Evolutionary conservation across 2,888 invertebrate species (phyloP), one percentile per base, ranked within the genome.

Genomic region (Machimus atricapillus): DNA sequence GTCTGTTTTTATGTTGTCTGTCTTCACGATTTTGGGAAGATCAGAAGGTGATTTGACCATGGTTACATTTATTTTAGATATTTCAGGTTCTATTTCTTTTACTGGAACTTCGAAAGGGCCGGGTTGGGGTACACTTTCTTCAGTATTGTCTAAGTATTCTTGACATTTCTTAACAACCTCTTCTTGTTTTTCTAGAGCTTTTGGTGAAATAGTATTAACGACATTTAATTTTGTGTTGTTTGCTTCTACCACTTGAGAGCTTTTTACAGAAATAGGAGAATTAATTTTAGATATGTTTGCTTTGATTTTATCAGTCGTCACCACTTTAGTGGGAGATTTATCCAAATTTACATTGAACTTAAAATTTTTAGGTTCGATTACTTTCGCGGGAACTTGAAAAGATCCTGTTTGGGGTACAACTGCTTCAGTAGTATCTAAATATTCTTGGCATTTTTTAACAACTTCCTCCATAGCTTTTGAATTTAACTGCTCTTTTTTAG

Each of bases 131-230:
- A 40, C 56, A 27, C 9, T 73, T 14, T 37, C 46, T 58, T n/a
- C 4, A 52, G 37, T 40, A 6, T n/a, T 66, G 4, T 82, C 82
- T 66, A 82, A 82, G 9, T 58, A 82, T 66, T 82, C 58, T 14
- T 82, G 82, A 19, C 82, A 82, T 82, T 82, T 82, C 19, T 82
- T 82, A 40, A 82, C 56, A 12, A 82, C 82, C 12, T 82, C 82
- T 12, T 82, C 58, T 46, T 46, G 43, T 46, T 46, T 46, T 46
- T 46, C 43, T 5, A 46, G 43, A 46, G 43, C 14, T 73, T 12
- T 14, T 8, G 34, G n/a, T 8, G 83, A 83, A 83, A 37, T 66
- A 8, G 9, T 58, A 12, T 34, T 40, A 9, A 16, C 37, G 16
- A 66, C 56, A 14, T 23, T 66, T 16, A 43, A 12, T 66, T 66